These are phyloP conservation scores for Microtus pennsylvanicus DNA, from an alignment of 2,113 vertebrate genomes.

Conservation along the genomic window DNA sequence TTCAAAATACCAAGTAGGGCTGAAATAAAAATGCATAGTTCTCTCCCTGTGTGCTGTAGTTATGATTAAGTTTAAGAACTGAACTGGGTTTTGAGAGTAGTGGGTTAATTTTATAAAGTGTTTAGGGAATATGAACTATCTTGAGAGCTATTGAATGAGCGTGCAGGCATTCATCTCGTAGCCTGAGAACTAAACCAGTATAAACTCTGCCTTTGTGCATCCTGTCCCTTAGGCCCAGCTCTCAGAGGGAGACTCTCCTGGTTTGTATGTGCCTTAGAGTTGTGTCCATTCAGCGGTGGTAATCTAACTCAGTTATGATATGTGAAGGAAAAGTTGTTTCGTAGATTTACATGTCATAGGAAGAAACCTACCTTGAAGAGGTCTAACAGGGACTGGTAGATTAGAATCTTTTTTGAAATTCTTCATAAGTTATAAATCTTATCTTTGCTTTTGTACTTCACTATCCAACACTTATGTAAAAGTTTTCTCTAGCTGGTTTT, in stretches of 20 bases:
- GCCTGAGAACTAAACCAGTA: background rate
- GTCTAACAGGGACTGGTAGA: background rate
- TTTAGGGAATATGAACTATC: background rate
- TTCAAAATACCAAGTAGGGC: background rate
- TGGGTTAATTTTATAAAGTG: background rate
- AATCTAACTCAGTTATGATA: background rate
- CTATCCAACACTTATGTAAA: background rate
- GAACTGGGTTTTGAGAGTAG: background rate
- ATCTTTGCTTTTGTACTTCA: background rate
- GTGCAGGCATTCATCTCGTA: background rate
- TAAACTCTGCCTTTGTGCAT: background rate
- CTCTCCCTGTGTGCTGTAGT: background rate
- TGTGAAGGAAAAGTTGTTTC: background rate
- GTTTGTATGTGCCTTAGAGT: background rate
- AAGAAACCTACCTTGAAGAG: background rate
- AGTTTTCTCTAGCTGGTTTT: background rate
- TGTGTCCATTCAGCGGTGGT: background rate
- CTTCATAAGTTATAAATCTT: background rate
- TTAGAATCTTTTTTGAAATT: background rate
- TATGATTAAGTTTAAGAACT: constrained; percentile 2
- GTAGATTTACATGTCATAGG: background rate
- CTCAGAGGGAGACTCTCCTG: background rate
- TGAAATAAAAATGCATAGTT: too few species aligned
- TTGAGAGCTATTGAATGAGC: background rate
- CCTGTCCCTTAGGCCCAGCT: background rate